Evolutionary conservation across 2,113 vertebrate species (phyloP), one percentile per base, ranked within the genome.

Genomic region (Lagopus leucura): DNA sequence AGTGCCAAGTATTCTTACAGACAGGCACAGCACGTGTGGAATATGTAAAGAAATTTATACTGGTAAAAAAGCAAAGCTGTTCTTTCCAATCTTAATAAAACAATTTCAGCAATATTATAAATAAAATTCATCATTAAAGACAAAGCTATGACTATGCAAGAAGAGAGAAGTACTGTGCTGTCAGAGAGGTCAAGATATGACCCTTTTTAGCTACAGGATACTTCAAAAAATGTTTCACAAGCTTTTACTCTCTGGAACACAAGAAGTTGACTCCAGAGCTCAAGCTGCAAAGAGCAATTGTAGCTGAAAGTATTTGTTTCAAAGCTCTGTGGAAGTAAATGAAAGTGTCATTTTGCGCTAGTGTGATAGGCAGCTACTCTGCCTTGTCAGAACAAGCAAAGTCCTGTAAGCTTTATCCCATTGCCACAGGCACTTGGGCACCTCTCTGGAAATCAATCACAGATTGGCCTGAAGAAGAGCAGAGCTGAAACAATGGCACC

Each of bases 401-500:
- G 96, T 95, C 95, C 97, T 97, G 98, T 96, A 98, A 98, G 98
- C 96, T 97, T 97, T 98, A 98, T 98, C 97, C 96, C 93, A 95
- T 98, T 97, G 98, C 98, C 98, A 98, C 95, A 97, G 98, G 98
- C 98, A 96, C 96, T 98, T 98, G 97, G 98, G 98, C 98, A 98
- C 98, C 98, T 98, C 98, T 95, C 80, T 97, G 98, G 97, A 99
- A 99, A 99, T 99, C 98, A 99, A 98, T 99, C 98, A 98, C 98
- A 98, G 98, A 97, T 98, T 98, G 98, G 94, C 93, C 93, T 97
- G 96, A 98, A 96, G 96, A 97, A 96, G 98, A 98, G 94, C 97
- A 97, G 97, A 96, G 88, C 97, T 86, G 94, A 95, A 98, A 97
- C 96, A 96, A 86, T 97, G 96, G 96, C 97, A 92, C 92, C 90